Percentiles rank a stretch among this genome's conserved stretches.
Conservation (phyloP, 2,113 vertebrate genomes). For the Tragelaphus imberbis region DNA sequence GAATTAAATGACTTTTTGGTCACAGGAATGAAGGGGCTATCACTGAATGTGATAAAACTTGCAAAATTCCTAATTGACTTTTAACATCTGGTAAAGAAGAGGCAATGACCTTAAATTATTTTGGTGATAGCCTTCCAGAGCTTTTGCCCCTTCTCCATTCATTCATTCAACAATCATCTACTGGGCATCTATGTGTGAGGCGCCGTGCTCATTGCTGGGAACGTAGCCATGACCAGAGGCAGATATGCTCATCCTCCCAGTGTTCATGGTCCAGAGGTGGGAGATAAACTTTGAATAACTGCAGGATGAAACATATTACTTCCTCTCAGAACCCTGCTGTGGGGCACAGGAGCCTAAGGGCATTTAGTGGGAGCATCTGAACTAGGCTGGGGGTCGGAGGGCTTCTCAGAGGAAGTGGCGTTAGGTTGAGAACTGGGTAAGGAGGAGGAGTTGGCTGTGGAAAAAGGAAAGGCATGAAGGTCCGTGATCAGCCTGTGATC, state of each 20-base stretch:
- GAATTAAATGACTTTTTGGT: not conserved
- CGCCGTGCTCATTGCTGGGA: accelerated
- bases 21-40: not conserved
- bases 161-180: not conserved
- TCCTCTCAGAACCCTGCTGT: not conserved
- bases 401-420: not conserved
- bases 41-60: not conserved
- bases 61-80: not conserved
- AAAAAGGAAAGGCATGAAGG: not conserved
- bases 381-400: not conserved
- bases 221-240: not conserved
- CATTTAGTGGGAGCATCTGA: no score
- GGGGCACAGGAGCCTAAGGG: not conserved
- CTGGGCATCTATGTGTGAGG: not conserved
- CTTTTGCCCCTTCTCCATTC: not conserved
- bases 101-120: not conserved
- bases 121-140: not conserved
- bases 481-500: not conserved
- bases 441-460: not conserved
- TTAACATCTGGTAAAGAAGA: not conserved
- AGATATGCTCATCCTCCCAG: not conserved
- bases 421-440: not conserved
- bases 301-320: not conserved
- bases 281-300: not conserved
- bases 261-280: not conserved